phyloP scores from a whole-genome alignment of 2,113 vertebrate genomes.

The Centropus bengalensis region DNA sequence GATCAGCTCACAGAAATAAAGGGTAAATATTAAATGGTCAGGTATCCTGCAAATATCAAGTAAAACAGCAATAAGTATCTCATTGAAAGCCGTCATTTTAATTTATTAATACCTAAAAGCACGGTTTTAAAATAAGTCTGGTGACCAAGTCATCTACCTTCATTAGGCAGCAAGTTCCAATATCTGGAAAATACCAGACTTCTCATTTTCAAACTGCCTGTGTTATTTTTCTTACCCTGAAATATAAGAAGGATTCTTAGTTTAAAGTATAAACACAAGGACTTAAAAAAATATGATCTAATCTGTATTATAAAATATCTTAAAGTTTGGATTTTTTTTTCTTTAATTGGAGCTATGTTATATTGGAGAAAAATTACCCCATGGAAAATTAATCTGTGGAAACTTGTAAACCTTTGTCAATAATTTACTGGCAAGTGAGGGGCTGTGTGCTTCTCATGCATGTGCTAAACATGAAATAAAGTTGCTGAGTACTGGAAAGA shows the following conservation, averaged over 20 bases:
- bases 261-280: background rate
- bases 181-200: conserved; percentile 31
- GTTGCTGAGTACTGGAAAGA: conserved; percentile 64
- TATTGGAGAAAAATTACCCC: conserved; percentile 52
- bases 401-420: conserved; percentile 66
- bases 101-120: conserved; percentile 53
- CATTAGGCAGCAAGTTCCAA: conserved; percentile 47
- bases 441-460: conserved; percentile 48
- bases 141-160: conserved; percentile 39
- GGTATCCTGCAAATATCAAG: conserved; percentile 72
- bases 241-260: background rate
- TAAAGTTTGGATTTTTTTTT: conserved; percentile 44
- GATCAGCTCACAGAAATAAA: conserved; percentile 75
- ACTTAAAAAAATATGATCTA: conserved; percentile 1
- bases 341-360: conserved; percentile 33
- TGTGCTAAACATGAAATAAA: conserved; percentile 34
- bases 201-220: background rate
- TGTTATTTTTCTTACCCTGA: conserved; percentile 18
- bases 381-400: conserved; percentile 66
- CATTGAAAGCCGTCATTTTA: conserved; percentile 50
- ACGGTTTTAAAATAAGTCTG: conserved; percentile 56
- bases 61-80: conserved; percentile 51
- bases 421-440: conserved; percentile 47
- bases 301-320: conserved; percentile 25
- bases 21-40: conserved; percentile 75